Evolutionary conservation across 2,113 vertebrate genomes (phyloP).

Genomic region (Phalacrocorax pelagicus): DNA sequence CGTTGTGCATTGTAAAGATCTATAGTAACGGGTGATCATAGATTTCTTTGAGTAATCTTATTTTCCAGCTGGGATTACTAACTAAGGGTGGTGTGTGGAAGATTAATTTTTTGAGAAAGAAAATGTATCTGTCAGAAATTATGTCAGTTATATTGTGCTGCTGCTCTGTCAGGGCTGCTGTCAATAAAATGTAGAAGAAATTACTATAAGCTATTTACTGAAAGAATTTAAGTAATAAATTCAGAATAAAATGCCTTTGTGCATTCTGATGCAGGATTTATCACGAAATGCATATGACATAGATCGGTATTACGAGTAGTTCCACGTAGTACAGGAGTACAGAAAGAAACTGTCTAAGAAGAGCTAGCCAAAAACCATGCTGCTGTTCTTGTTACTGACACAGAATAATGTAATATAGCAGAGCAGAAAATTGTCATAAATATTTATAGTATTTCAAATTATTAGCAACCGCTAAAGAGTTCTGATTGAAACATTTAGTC

Average conservation of each 20-base stretch:
- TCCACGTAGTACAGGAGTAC: background rate
- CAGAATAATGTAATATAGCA: background rate
- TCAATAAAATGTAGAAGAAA: background rate
- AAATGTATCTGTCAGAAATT: background rate
- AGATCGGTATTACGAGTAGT: background rate
- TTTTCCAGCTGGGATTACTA: background rate
- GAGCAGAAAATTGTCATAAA: background rate
- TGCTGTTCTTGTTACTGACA: background rate
- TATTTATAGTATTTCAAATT: background rate
- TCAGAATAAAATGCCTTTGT: background rate
- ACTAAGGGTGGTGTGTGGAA: rapidly evolving
- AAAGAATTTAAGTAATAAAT: background rate
- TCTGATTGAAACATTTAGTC: background rate
- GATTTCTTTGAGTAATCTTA: background rate
- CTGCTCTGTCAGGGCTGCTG: background rate
- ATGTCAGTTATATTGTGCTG: background rate
- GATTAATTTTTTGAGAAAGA: background rate
- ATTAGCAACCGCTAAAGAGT: rapidly evolving
- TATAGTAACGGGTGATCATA: background rate
- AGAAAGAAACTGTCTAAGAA: background rate
- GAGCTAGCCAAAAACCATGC: background rate
- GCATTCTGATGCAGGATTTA: background rate
- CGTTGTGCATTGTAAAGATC: background rate
- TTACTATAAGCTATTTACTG: background rate
- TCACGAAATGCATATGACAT: background rate